phyloP scores from a whole-genome alignment of 1,140 invertebrate species.

The Panagrolaimus sp. region DNA sequence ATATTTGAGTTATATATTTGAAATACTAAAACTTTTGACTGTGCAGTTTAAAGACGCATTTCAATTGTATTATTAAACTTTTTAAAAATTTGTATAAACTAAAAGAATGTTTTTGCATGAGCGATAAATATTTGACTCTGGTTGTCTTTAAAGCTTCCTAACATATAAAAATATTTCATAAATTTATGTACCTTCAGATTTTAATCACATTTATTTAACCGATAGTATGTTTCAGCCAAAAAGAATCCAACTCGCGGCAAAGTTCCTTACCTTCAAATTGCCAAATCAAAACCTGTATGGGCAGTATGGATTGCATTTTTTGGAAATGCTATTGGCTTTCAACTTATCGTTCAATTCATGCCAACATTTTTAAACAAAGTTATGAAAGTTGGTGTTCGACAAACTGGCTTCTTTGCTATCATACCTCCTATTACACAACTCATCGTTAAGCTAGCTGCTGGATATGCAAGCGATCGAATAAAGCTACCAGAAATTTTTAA shows the following conservation, averaged over 20 bases:
- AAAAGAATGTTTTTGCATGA: no score
- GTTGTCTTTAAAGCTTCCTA: no score
- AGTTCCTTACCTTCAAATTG: conserved; percentile 27
- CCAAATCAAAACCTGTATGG: conserved; percentile 37
- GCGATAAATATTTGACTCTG: no score
- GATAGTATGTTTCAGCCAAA: conserved; percentile 17
- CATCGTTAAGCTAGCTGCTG: conserved; percentile 32
- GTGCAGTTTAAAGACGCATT: no score
- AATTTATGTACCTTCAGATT: no score
- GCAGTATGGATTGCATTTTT: conserved; percentile 49
- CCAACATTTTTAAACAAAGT: conserved; percentile 42
- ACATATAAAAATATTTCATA: no score
- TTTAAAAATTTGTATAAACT: no score
- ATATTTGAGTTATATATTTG: no score
- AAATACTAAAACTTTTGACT: no score
- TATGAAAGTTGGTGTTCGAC: conserved; percentile 28
- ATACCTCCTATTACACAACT: conserved; percentile 44
- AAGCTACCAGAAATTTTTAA: conserved; percentile 30
- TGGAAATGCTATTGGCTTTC: conserved; percentile 43
- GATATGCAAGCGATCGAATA: conserved; percentile 28
- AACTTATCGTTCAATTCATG: conserved; percentile 45
- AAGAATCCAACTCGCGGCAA: conserved; percentile 17
- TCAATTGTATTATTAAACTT: no score
- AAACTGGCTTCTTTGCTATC: conserved; percentile 34
- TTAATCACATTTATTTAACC: no score